phyloP scores from a whole-genome alignment of 35 echinoderm and acorn worm genomes.

The Heliocidaris erythrogramma region DNA sequence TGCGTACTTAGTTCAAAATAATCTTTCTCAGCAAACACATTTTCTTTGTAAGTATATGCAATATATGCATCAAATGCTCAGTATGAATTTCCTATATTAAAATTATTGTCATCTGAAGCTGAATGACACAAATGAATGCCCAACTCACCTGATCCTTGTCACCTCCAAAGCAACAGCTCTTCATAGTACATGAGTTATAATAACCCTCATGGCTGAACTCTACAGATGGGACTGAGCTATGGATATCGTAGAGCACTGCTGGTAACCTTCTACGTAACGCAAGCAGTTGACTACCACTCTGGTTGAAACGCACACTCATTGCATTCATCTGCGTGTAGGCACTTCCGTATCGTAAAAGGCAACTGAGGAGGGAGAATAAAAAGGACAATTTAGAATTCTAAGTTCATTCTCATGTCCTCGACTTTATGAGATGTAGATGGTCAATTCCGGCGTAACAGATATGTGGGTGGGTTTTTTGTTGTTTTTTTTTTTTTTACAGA shows the following conservation, averaged over 20 bases:
- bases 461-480: too few species aligned
- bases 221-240: slow-evolving; percentile 62
- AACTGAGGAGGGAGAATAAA: slow-evolving; percentile 58
- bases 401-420: not conserved
- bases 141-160: slow-evolving; percentile 87
- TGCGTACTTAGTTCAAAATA: too few species aligned
- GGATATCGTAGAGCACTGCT: slow-evolving; percentile 81
- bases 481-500: too few species aligned
- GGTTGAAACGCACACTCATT: slow-evolving; percentile 96
- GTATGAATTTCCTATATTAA: too few species aligned
- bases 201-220: slow-evolving; percentile 98
- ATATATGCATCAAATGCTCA: too few species aligned
- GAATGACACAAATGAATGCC: too few species aligned
- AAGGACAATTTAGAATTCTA: not conserved
- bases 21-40: too few species aligned
- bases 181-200: slow-evolving; percentile 99
- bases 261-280: slow-evolving; percentile 85
- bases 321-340: slow-evolving; percentile 89
- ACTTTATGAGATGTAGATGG: too few species aligned
- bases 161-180: slow-evolving; percentile 97
- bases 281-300: slow-evolving; percentile 71
- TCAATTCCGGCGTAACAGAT: too few species aligned
- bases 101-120: too few species aligned
- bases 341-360: slow-evolving; percentile 82
- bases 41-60: too few species aligned